These are phyloP conservation scores for Sebastes fasciatus DNA, from an alignment of 2,113 vertebrate genomes.

Conservation along the genomic window DNA sequence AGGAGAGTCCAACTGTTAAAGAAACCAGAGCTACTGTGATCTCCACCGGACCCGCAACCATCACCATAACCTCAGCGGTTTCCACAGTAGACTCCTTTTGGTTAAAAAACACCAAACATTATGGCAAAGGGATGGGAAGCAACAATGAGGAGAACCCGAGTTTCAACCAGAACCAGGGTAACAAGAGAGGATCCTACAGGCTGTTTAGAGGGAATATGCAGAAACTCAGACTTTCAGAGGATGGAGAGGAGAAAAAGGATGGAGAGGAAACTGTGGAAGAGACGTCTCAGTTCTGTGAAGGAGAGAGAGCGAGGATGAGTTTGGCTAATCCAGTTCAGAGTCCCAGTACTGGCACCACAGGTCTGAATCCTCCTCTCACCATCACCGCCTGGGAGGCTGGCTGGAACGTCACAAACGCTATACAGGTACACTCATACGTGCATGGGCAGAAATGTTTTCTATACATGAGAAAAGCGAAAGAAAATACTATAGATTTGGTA, in stretches of 20 bases:
- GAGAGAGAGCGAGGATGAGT: constrained; percentile 19
- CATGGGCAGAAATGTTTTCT: neutral
- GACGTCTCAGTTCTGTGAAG: constrained; percentile 24
- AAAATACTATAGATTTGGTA: neutral
- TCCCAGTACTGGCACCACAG: neutral
- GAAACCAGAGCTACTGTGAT: constrained; percentile 49
- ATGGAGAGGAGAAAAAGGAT: neutral
- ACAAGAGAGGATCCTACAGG: neutral
- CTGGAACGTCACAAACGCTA: constrained; percentile 87
- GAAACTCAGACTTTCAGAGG: constrained; percentile 3
- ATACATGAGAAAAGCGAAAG: neutral
- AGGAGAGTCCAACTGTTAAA: constrained; percentile 36
- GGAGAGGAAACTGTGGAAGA: constrained; percentile 6
- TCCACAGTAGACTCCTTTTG: constrained; percentile 8
- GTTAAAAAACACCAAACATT: neutral
- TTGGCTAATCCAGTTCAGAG: constrained; percentile 41
- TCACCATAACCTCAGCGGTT: constrained; percentile 43
- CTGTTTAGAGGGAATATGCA: neutral
- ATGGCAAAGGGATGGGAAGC: constrained; percentile 7
- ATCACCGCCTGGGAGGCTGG: constrained; percentile 88
- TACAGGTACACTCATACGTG: constrained; percentile 77
- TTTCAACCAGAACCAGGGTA: neutral
- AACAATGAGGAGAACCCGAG: neutral
- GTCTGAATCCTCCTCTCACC: constrained; percentile 49
- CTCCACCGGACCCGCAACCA: constrained; percentile 45